phyloP scores from a whole-genome alignment of 2,113 vertebrate species.

The Psilopogon haemacephalus region DNA sequence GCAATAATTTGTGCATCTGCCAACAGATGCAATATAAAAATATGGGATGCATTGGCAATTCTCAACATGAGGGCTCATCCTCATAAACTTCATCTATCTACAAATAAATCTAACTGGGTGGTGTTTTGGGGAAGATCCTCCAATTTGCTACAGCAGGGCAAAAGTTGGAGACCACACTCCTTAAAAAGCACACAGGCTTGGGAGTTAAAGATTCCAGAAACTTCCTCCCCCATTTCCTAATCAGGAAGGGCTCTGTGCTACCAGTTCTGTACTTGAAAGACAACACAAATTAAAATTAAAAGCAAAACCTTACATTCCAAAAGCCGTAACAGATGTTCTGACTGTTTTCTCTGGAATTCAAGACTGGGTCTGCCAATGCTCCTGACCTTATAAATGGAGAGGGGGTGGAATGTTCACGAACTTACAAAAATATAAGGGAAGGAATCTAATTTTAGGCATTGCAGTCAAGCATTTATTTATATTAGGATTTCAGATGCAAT shows the following conservation, averaged over 20 bases:
- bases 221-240: neutral
- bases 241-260: neutral
- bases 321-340: neutral
- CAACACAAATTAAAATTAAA: neutral
- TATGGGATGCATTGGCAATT: neutral
- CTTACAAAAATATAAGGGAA: neutral
- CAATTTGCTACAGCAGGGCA: neutral
- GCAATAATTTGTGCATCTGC: neutral
- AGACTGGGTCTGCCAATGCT: neutral
- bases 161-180: neutral
- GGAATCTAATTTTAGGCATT: constrained; percentile 11
- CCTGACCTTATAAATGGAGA: neutral
- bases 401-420: neutral
- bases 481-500: constrained; percentile 7
- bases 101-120: neutral
- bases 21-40: neutral
- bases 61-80: neutral
- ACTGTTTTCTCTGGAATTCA: neutral
- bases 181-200: neutral
- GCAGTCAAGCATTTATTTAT: neutral
- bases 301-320: neutral
- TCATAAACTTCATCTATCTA: neutral
- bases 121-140: neutral
- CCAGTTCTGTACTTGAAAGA: neutral
- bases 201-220: neutral